phyloP scores from a whole-genome alignment of 2,797 vertebrate genomes.

The Coilia nasus region DNA sequence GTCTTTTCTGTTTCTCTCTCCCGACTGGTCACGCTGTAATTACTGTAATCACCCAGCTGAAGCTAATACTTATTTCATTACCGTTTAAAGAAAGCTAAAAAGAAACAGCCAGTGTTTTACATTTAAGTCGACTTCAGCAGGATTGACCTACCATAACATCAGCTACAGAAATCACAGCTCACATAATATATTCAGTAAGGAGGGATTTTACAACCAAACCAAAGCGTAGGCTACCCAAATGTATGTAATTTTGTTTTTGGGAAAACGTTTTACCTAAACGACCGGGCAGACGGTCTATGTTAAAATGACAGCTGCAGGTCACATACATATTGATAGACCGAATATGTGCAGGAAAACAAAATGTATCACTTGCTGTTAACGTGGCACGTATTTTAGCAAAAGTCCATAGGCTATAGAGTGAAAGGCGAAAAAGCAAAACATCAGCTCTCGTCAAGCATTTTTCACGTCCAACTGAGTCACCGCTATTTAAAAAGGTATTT shows the following conservation, averaged over 20 bases:
- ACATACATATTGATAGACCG: conserved; percentile 20
- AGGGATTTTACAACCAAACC: background rate
- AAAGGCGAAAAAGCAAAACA: background rate
- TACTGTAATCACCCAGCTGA: conserved; percentile 73
- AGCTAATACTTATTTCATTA: conserved; percentile 75
- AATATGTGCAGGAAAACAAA: conserved; percentile 3
- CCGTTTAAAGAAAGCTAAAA: conserved; percentile 46
- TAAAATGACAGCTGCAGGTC: conserved; percentile 5
- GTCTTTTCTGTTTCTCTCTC: conserved; percentile 1
- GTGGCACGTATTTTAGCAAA: conserved; percentile 38
- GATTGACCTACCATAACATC: background rate
- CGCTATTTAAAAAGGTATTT: background rate
- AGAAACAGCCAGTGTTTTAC: conserved; percentile 15
- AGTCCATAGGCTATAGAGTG: background rate
- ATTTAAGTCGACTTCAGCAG: background rate
- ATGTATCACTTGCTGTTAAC: conserved; percentile 29
- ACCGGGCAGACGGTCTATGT: background rate
- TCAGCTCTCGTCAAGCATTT: background rate
- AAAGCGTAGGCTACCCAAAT: background rate
- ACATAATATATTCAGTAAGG: background rate
- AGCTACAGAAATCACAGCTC: conserved; percentile 7
- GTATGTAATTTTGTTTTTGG: background rate
- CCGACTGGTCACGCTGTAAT: conserved; percentile 61
- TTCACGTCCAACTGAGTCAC: conserved; percentile 13
- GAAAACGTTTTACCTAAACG: background rate